Evolutionary conservation across 2,797 vertebrate genomes (phyloP).

Genomic region (Pantherophis alleghaniensis): DNA sequence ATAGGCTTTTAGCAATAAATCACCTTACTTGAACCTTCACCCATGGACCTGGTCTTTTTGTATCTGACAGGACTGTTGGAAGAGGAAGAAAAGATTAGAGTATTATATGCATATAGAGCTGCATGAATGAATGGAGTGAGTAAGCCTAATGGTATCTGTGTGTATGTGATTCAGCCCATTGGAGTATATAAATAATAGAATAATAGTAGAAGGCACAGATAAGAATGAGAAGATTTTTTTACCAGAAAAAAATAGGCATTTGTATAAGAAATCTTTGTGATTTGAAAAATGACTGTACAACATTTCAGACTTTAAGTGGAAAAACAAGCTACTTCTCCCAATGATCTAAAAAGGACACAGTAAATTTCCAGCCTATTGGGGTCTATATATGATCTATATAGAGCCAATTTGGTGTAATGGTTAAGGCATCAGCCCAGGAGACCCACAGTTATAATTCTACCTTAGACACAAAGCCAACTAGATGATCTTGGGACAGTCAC

Average conservation of each 20-base stretch:
- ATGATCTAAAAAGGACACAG: not conserved
- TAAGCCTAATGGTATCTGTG: not conserved
- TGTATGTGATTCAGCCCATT: not conserved
- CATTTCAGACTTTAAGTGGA: not conserved
- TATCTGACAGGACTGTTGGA: not conserved
- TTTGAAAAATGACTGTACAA: not conserved
- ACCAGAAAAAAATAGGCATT: not conserved
- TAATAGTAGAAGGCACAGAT: not conserved
- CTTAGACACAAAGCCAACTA: not conserved
- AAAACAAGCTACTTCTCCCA: not conserved
- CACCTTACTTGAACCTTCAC: too few relatives aligned
- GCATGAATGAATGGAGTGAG: not conserved
- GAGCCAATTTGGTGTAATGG: not conserved
- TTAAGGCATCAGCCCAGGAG: not conserved
- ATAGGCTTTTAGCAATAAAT: too few relatives aligned
- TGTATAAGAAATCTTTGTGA: not conserved
- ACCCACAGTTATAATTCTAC: not conserved
- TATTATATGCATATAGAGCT: too few relatives aligned
- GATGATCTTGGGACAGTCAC: not conserved
- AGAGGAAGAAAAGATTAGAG: not conserved
- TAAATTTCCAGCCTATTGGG: not conserved
- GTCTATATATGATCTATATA: not conserved
- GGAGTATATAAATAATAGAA: not conserved
- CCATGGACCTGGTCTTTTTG: too few relatives aligned
- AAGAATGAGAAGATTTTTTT: not conserved